Base-by-base conservation (phyloP, 1,140 invertebrate genomes). In the Elymnias hypermnestra region DNA sequence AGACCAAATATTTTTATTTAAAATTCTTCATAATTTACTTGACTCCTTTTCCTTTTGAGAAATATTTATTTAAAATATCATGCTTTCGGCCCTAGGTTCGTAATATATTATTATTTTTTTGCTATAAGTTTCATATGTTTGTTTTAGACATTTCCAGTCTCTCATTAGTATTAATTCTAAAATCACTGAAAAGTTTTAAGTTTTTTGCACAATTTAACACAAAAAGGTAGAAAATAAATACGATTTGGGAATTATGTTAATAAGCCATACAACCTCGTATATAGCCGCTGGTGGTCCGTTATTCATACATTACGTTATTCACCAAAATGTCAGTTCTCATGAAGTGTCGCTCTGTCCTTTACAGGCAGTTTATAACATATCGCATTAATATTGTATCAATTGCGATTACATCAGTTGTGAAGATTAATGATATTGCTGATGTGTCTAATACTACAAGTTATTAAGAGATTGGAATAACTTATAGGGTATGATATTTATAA, bases 321-420 rank as follows among this genome's bases (percentile, higher is more conserved):
- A 57, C 38, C 31, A 19, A 57, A 57, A 57, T 57, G 48, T 40
- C 53, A 57, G 39, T 51, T 47, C 39, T 41, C 48, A 51, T 51
- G 47, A 50, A 36, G 33, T 50, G 48, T 38, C 40, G 15, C 36
- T 22, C 35, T 33, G 40, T 51, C 41, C 48, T 51, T 51, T 49
- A 41, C n/a, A 35, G 37, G 31, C 41, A 41, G 18, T 12, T 41
- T 41, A 36, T 39, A 49, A 26, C 5, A 14, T 41, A 18, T 48
- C 39, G 22, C 41, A 43, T 43, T 23, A 50, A 50, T 50, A 50
- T 43, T 2, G 26, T 43, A 43, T 43, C 19, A 50, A 43, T 50
- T 29, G 18, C 36, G 7, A 17, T 31, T 15, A 22, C 26, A 21
- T 23, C 15, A 29, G 10, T 19, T 14, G 12, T 47, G 25, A n/a